Conservation (phyloP, 2,113 vertebrate species). For the Burhinus oedicnemus region DNA sequence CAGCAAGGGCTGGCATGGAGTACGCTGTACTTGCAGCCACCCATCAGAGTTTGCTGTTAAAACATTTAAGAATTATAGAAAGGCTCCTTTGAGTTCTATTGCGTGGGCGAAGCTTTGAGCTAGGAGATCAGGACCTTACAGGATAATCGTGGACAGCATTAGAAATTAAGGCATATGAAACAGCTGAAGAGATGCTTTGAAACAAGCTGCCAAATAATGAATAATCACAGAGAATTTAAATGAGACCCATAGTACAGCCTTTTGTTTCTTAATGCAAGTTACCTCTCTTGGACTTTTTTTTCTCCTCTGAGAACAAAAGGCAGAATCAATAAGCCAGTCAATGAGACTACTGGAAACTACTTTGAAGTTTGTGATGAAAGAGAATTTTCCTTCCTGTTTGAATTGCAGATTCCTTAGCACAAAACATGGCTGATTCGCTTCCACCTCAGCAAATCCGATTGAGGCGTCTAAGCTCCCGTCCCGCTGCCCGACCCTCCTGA, state of each 20-base stretch:
- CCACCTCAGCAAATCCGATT: neutral
- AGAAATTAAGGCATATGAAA: neutral
- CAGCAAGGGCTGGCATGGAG: neutral
- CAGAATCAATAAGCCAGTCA: slow-evolving; percentile 36
- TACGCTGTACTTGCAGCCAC: neutral
- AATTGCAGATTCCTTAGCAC: slow-evolving; percentile 40
- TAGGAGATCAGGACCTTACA: neutral
- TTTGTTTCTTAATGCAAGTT: slow-evolving; percentile 12
- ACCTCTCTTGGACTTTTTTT: neutral
- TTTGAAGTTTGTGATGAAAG: slow-evolving; percentile 51
- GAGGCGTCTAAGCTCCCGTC: neutral
- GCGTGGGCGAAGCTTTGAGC: neutral
- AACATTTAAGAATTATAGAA: neutral
- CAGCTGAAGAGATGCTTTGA: neutral
- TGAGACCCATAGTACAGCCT: neutral
- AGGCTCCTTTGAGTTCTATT: neutral
- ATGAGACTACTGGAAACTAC: slow-evolving; percentile 3
- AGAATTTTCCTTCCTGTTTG: slow-evolving; percentile 40
- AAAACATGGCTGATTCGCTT: neutral
- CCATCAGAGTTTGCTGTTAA: neutral
- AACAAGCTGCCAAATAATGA: neutral
- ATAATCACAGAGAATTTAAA: neutral
- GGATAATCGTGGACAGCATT: neutral
- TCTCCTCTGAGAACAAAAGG: slow-evolving; percentile 23
- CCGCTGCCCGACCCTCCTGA: neutral